Evolutionary conservation across 2,797 vertebrate species (phyloP).

Genomic region (Phataginus tetradactyla): DNA sequence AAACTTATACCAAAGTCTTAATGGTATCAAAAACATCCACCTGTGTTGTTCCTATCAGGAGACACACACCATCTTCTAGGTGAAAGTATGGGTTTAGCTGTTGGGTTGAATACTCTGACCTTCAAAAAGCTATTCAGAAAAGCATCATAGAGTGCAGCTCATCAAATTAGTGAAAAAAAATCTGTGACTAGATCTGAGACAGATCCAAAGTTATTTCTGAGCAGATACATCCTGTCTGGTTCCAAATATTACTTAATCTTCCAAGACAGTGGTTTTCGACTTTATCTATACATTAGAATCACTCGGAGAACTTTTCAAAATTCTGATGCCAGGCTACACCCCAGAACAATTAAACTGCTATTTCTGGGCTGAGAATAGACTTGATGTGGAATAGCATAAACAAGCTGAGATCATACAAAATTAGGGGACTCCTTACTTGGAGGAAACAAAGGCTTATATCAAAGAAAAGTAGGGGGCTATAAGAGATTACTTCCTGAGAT

Average conservation of each 20-base stretch:
- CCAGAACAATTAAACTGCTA: neutral
- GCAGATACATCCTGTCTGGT: neutral
- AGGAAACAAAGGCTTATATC: neutral
- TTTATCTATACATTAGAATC: neutral
- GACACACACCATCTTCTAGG: neutral
- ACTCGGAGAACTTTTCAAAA: constrained; percentile 13
- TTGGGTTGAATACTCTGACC: neutral
- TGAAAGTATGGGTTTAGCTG: constrained; percentile 26
- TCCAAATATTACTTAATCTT: constrained; percentile 35
- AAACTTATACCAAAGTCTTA: constrained; percentile 46
- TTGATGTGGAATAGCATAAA: neutral
- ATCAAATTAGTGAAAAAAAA: constrained; percentile 25
- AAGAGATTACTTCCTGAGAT: neutral
- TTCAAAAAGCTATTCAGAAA: constrained; percentile 41
- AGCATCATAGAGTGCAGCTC: constrained; percentile 42
- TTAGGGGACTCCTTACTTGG: neutral
- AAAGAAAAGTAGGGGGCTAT: neutral
- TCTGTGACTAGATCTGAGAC: neutral
- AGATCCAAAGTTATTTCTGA: constrained; percentile 21
- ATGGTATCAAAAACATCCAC: constrained; percentile 2
- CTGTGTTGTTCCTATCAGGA: constrained; percentile 16
- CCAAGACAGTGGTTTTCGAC: neutral
- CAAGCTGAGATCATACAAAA: neutral
- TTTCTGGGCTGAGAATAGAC: neutral
- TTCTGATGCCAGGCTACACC: neutral